phyloP scores from a whole-genome alignment of 2,888 invertebrate genomes.

The Brenthis hecate region DNA sequence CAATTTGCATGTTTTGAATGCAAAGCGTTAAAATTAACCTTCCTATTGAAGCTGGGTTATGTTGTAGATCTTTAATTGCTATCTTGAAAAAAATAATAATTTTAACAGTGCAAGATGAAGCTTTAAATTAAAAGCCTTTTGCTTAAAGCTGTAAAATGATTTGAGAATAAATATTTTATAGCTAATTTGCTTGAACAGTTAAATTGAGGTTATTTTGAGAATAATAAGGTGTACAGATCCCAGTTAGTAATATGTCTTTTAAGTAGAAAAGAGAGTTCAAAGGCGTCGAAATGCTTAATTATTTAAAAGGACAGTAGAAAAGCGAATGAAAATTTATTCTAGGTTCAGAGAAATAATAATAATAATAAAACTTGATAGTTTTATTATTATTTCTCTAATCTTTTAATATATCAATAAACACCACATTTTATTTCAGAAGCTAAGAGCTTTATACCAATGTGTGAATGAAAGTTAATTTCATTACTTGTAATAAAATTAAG shows the following conservation, averaged over 20 bases:
- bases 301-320: too few relatives aligned
- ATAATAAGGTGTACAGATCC: not conserved
- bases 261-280: too few relatives aligned
- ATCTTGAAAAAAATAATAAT: not conserved
- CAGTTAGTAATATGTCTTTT: too few relatives aligned
- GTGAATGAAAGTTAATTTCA: slow-evolving; percentile 21
- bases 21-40: slow-evolving; percentile 18
- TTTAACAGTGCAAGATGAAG: not conserved
- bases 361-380: too few relatives aligned
- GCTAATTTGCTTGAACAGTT: not conserved
- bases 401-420: not conserved
- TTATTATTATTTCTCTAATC: not conserved
- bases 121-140: too few relatives aligned
- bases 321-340: not conserved
- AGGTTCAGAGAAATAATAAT: too few relatives aligned
- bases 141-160: too few relatives aligned
- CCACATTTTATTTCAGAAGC: not conserved
- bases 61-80: slow-evolving; percentile 6
- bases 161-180: slow-evolving; percentile 3
- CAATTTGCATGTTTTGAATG: slow-evolving; percentile 41
- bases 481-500: slow-evolving; percentile 25
- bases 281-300: too few relatives aligned
- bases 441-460: slow-evolving; percentile 13
- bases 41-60: slow-evolving; percentile 1
- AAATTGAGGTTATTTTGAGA: not conserved